A percentile compares a stretch with the other conserved stretches of the same genome.
Evolutionary conservation across 2,888 invertebrate species (phyloP).

Genomic region (Desoria tigrina): DNA sequence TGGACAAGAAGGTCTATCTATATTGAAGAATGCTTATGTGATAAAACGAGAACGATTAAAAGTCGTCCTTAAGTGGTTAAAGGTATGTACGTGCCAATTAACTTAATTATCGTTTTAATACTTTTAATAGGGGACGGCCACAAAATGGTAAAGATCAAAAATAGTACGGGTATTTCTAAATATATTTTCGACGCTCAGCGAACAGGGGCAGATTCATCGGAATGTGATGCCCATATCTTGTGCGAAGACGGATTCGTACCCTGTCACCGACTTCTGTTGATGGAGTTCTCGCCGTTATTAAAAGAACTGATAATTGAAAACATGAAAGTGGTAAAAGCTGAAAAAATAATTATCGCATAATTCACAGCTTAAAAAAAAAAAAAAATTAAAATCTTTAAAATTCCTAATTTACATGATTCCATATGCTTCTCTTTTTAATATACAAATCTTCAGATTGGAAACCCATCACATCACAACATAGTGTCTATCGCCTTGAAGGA

Average conservation of each 20-base stretch:
- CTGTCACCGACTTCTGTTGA: slow-evolving; percentile 1
- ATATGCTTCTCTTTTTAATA: no score
- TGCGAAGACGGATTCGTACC: slow-evolving; percentile 5
- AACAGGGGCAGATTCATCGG: background rate
- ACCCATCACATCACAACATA: background rate
- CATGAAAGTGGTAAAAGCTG: slow-evolving; percentile 15
- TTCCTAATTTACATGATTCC: no score
- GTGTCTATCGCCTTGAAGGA: slow-evolving; percentile 8
- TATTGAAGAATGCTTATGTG: no score
- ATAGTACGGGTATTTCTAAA: background rate
- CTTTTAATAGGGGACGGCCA: no score
- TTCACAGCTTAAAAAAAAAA: no score
- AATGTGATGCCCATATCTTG: slow-evolving; percentile 7
- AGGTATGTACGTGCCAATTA: background rate
- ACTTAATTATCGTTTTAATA: background rate
- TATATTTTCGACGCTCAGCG: slow-evolving; percentile 3
- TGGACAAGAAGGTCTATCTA: no score
- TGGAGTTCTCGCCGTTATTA: slow-evolving; percentile 4
- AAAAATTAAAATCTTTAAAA: no score
- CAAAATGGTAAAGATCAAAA: no score
- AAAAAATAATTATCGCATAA: no score
- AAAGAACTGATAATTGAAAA: slow-evolving; percentile 9
- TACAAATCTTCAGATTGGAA: background rate
- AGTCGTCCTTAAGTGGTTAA: background rate
- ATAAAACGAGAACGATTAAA: no score